Percentiles rank a stretch among this genome's conserved stretches.
Evolutionary conservation across 2,888 invertebrate species (phyloP).

Genomic region (Aethes cnicana): DNA sequence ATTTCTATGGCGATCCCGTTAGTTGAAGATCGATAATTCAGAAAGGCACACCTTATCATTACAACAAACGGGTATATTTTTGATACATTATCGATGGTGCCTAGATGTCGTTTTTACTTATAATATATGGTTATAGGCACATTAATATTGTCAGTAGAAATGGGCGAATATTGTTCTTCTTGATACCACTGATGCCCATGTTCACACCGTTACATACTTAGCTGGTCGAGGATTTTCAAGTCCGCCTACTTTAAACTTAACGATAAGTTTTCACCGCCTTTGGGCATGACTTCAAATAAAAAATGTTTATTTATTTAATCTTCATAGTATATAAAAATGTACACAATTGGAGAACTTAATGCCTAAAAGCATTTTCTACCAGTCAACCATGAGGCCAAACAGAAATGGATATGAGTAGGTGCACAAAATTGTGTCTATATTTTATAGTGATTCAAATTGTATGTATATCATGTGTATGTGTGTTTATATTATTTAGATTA

Average conservation of each 20-base stretch:
- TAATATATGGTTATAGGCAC: slow-evolving; percentile 11
- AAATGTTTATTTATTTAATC: not conserved
- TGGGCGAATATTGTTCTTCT: slow-evolving; percentile 41
- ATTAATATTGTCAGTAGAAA: slow-evolving; percentile 31
- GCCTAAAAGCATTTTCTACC: no score
- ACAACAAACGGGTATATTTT: slow-evolving; percentile 21
- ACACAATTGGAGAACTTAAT: no score
- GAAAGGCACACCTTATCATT: slow-evolving; percentile 17
- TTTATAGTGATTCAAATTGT: not conserved
- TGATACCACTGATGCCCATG: slow-evolving; percentile 38
- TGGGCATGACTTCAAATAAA: not conserved
- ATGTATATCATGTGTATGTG: no score
- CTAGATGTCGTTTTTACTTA: no score
- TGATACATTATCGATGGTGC: slow-evolving; percentile 23
- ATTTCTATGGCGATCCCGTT: slow-evolving; percentile 21
- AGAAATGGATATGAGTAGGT: no score
- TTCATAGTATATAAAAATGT: not conserved
- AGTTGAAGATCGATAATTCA: slow-evolving; percentile 5
- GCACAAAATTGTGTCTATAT: no score
- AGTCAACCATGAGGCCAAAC: no score
- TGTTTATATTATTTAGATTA: no score
- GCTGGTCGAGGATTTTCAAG: slow-evolving; percentile 37
- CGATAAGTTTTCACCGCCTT: slow-evolving; percentile 11
- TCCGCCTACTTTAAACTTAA: slow-evolving; percentile 19
- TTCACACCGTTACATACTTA: slow-evolving; percentile 43